Evolutionary conservation across 2,888 invertebrate genomes (phyloP).

Genomic region (Cylindroiulus punctatus): DNA sequence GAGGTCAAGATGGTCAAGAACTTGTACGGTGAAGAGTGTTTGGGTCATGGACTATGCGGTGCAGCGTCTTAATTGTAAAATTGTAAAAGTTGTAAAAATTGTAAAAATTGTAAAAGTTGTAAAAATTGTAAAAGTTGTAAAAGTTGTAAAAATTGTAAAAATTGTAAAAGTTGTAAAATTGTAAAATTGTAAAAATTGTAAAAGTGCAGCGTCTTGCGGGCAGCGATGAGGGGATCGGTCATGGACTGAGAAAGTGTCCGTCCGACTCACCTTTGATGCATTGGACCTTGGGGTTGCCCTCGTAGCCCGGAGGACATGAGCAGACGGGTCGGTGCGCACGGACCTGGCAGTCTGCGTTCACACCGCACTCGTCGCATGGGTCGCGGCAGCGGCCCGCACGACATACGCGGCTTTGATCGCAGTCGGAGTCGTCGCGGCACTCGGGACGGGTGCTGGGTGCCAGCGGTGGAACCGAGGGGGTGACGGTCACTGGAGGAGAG

Average conservation of each 20-base stretch:
- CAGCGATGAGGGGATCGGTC: too few species aligned
- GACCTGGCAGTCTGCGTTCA: slow-evolving; percentile 84
- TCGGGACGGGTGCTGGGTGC: slow-evolving; percentile 8
- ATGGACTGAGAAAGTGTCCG: not conserved
- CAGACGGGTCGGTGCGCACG: slow-evolving; percentile 85
- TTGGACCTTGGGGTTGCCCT: slow-evolving; percentile 63
- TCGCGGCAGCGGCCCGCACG: slow-evolving; percentile 82
- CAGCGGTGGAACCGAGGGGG: slow-evolving; percentile 47
- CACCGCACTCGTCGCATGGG: slow-evolving; percentile 83
- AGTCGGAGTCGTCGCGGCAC: slow-evolving; percentile 57
- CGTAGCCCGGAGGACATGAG: slow-evolving; percentile 85
- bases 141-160: too few species aligned
- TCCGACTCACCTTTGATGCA: slow-evolving; percentile 57
- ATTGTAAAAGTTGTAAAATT: too few species aligned
- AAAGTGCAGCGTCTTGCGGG: too few species aligned
- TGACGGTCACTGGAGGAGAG: slow-evolving; percentile 46
- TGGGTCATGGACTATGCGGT: too few species aligned
- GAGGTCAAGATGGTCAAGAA: too few species aligned
- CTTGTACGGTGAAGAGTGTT: too few species aligned
- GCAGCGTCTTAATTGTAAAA: too few species aligned
- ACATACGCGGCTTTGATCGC: slow-evolving; percentile 67
- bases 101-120: too few species aligned
- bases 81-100: too few species aligned
- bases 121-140: too few species aligned
- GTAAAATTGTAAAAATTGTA: too few species aligned